A percentile compares a stretch with the other conserved stretches of the same genome.
phyloP scores from a whole-genome alignment of 1,140 invertebrate genomes.

The Euglossa dilemma region DNA sequence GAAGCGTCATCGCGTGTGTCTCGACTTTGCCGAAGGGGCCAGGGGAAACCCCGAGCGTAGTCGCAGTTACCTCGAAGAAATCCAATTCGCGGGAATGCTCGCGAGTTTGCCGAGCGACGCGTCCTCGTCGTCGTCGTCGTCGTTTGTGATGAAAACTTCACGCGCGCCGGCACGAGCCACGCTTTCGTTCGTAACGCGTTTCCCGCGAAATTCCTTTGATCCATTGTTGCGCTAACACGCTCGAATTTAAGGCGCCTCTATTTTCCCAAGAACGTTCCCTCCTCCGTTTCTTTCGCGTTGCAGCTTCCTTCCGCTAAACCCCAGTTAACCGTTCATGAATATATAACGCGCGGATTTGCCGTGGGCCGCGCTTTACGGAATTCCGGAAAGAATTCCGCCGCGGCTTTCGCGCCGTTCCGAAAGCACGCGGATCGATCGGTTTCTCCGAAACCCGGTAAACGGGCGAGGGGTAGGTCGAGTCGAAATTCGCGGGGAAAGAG shows the following conservation, averaged over 20 bases:
- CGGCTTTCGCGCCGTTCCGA: background rate
- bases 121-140: background rate
- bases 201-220: conserved; percentile 28
- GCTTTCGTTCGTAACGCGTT: conserved; percentile 7
- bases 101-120: conserved; percentile 10
- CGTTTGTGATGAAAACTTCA: conserved; percentile 32
- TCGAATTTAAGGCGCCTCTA: conserved; percentile 34
- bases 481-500: background rate
- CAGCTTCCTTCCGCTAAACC: background rate
- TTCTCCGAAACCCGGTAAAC: background rate
- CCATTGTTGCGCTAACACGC: conserved; percentile 41
- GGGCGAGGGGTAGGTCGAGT: background rate
- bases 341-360: conserved; percentile 12
- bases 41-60: background rate
- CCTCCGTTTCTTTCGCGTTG: background rate
- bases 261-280: background rate
- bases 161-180: background rate
- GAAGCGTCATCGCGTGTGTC: background rate
- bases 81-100: conserved; percentile 18
- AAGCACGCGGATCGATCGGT: background rate
- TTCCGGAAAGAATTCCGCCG: background rate
- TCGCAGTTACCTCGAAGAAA: conserved; percentile 27
- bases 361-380: background rate
- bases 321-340: conserved; percentile 33
- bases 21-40: background rate